Evolutionary conservation across 1,140 invertebrate genomes (phyloP).

Genomic region (Lucilia cuprina): DNA sequence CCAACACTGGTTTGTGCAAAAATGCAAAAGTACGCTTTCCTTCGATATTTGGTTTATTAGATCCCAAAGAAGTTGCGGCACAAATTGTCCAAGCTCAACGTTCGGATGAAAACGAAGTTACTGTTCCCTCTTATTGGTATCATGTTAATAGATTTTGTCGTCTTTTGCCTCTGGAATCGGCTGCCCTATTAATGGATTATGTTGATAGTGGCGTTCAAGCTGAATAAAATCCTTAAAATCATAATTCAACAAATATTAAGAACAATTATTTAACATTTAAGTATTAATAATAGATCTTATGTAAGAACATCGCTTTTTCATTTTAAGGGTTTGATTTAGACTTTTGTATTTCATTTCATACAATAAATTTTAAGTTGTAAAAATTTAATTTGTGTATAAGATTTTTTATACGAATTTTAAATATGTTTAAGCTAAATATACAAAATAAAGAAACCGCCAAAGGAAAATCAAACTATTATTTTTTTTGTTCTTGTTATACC

Average conservation of each 20-base stretch:
- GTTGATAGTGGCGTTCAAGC: slow-evolving; percentile 67
- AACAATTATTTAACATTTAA: too few species aligned
- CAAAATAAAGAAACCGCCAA: too few species aligned
- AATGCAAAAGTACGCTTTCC: slow-evolving; percentile 78
- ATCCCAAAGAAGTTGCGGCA: slow-evolving; percentile 71
- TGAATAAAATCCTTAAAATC: too few species aligned
- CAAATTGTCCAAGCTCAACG: slow-evolving; percentile 73
- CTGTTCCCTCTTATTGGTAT: slow-evolving; percentile 65
- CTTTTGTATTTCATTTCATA: not conserved
- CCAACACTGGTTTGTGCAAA: slow-evolving; percentile 84
- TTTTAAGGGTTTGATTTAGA: not conserved
- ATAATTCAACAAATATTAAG: too few species aligned
- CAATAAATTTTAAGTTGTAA: not conserved
- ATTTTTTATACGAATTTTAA: not conserved
- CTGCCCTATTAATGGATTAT: slow-evolving; percentile 64
- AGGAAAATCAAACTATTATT: too few species aligned
- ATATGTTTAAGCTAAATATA: too few species aligned
- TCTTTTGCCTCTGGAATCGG: slow-evolving; percentile 63
- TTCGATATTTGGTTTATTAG: slow-evolving; percentile 70
- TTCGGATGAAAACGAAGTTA: slow-evolving; percentile 64
- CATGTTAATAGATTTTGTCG: slow-evolving; percentile 61
- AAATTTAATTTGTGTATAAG: not conserved
- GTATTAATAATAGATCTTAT: not conserved
- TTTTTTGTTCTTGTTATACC: too few species aligned
- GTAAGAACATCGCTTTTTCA: not conserved